Percentiles rank a stretch among this genome's conserved stretches.
Conservation (phyloP, 1,140 invertebrate species). For the Leptinotarsa lineolata region DNA sequence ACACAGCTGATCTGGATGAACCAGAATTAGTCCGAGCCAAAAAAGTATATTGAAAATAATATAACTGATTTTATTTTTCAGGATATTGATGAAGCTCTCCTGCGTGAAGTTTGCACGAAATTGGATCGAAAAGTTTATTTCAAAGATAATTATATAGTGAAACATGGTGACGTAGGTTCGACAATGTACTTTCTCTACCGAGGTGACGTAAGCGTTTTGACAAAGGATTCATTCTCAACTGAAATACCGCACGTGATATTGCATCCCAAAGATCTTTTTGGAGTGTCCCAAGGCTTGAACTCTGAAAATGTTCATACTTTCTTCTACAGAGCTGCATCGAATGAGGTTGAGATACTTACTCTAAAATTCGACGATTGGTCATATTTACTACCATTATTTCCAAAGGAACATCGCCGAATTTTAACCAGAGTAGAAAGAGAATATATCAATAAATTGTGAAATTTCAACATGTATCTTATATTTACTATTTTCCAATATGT, state of each 20-base stretch:
- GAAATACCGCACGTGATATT: slow-evolving; percentile 16
- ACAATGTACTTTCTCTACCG: slow-evolving; percentile 24
- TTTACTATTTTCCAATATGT: too few relatives aligned
- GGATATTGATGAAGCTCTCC: slow-evolving; percentile 20
- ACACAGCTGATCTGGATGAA: not conserved
- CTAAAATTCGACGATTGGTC: slow-evolving; percentile 19
- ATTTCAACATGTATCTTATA: not conserved
- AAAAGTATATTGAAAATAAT: not conserved
- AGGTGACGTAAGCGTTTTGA: slow-evolving; percentile 16
- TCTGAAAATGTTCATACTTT: slow-evolving; percentile 7
- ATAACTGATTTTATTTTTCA: slow-evolving; percentile 28
- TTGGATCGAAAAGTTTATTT: slow-evolving; percentile 11
- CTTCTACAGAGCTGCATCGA: slow-evolving; percentile 3
- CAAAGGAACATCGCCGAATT: slow-evolving; percentile 8
- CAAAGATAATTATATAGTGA: slow-evolving; percentile 15
- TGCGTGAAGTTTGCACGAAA: slow-evolving; percentile 21
- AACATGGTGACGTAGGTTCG: slow-evolving; percentile 7
- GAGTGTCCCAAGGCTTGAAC: slow-evolving; percentile 20
- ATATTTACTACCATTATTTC: slow-evolving; percentile 19
- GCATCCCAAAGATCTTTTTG: slow-evolving; percentile 20
- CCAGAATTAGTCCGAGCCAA: not conserved
- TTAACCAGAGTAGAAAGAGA: slow-evolving; percentile 6
- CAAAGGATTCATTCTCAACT: not conserved
- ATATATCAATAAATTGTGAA: not conserved
- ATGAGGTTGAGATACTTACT: slow-evolving; percentile 14